Evolutionary conservation across 92 coral and sea anemone species (phyloP).

Genomic region (Umimayanthus kanabou): DNA sequence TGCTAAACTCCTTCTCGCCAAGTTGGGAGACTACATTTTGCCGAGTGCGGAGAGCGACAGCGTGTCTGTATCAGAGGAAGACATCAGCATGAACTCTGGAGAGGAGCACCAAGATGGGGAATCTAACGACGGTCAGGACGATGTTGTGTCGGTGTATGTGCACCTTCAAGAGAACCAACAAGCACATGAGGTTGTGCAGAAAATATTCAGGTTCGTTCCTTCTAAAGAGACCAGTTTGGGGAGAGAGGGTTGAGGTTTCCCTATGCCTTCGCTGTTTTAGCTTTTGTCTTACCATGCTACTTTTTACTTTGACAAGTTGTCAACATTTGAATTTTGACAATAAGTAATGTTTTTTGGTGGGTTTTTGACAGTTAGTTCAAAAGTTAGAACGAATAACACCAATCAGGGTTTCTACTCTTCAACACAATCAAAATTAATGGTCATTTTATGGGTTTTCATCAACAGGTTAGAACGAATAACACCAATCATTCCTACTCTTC

Average conservation of each 20-base stretch:
- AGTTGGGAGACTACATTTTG: conserved; percentile 85
- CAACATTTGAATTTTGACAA: neutral
- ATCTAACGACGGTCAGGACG: conserved; percentile 19
- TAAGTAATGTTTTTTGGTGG: too few relatives aligned
- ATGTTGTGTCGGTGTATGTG: conserved; percentile 66
- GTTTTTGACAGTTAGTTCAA: too few relatives aligned
- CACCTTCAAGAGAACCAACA: conserved; percentile 87
- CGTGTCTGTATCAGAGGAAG: conserved; percentile 44
- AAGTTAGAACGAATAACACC: too few relatives aligned
- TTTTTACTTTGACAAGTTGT: too few relatives aligned
- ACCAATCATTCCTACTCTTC: neutral
- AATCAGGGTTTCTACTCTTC: too few relatives aligned
- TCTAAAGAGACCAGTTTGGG: neutral
- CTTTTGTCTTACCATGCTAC: neutral
- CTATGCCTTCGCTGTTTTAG: neutral
- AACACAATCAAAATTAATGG: too few relatives aligned
- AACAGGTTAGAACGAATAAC: too few relatives aligned
- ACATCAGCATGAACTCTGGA: conserved; percentile 8
- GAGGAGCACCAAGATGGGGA: conserved; percentile 29
- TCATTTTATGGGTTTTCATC: too few relatives aligned
- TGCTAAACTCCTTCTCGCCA: conserved; percentile 79
- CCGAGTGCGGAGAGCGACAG: conserved; percentile 60
- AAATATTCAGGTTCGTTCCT: conserved; percentile 71
- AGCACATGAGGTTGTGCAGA: conserved; percentile 93
- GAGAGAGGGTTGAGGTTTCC: neutral